These are phyloP conservation scores for Phymorhynchus buccinoides DNA, from an alignment of 1,140 invertebrate genomes.

Conservation along the genomic window DNA sequence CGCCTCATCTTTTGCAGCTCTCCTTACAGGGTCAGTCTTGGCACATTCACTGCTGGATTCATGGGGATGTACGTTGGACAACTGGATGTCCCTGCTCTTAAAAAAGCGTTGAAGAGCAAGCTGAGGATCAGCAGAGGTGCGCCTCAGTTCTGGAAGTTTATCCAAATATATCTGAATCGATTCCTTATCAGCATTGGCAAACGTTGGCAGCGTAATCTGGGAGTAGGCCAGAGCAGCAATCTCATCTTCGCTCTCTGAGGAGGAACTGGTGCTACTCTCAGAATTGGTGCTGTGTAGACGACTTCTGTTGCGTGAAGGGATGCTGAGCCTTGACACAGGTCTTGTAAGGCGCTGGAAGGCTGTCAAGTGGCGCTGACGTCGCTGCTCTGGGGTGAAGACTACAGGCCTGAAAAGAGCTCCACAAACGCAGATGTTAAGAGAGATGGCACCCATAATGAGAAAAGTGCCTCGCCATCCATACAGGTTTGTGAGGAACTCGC, in stretches of 20 bases:
- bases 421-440: constrained; percentile 85
- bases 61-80: not conserved
- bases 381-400: constrained; percentile 66
- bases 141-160: constrained; percentile 25
- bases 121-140: constrained; percentile 27
- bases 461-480: constrained; percentile 77
- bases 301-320: constrained; percentile 40
- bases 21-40: not conserved
- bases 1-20: not conserved
- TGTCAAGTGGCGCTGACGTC: constrained; percentile 55
- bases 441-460: constrained; percentile 85
- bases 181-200: constrained; percentile 39
- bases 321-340: constrained; percentile 39
- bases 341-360: constrained; percentile 55
- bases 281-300: constrained; percentile 37
- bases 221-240: constrained; percentile 56
- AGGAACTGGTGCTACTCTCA: constrained; percentile 18
- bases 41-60: not conserved
- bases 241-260: constrained; percentile 40
- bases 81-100: constrained; percentile 31
- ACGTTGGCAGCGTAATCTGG: constrained; percentile 62
- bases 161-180: constrained; percentile 31
- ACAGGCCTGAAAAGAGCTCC: constrained; percentile 87
- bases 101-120: constrained; percentile 34
- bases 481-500: constrained; percentile 64